Evolutionary conservation across 2,888 invertebrate genomes (phyloP), one percentile per base, ranked within the genome.

Genomic region (Minunthozetes semirufus): DNA sequence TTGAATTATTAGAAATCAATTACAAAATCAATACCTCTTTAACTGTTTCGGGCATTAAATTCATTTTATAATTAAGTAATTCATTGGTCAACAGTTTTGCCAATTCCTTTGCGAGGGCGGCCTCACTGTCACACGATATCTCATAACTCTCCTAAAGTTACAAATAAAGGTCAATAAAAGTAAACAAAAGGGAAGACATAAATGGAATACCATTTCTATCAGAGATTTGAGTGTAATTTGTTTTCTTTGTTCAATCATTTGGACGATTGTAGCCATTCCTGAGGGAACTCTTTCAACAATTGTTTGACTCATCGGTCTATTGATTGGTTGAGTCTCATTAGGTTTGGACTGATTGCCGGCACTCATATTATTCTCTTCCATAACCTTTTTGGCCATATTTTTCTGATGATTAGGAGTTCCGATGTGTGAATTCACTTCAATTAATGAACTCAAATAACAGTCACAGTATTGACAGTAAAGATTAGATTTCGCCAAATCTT

Each of bases 41-140:
- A 1, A 63, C 63, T 6, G 6, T 63, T 17, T 63, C 29, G 15
- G 63, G 63, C 63, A 63, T 33, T 63, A 63, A 29, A 63, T 29
- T 63, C 29, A 63, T 63, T 29, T 63, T 63, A 33, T 63, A 63
- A 33, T 63, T 27, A 29, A 63, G 33, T 33, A 63, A 63, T 63
- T 63, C 29, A 63, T 63, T 63, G 6, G 63, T 63, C 17, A 63
- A n/a, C 17, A 63, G 29, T 27, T 63, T 63, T 3, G 63, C 63
- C 29, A 63, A 15, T 29, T 63, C 29, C n/a, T 63, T 63, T 29
- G 56, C 56, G 17, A 56, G 25, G 5, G 56, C 3, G 19, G 56
- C 56, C 56, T 56, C 56, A 13, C 56, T 56, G n/a, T 56, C 56
- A 17, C 22, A 29, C 9, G 3, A 29, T 2, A 63, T 63, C 13